Conservation (phyloP, 1,140 invertebrate species). For the Asbolus verrucosus region DNA sequence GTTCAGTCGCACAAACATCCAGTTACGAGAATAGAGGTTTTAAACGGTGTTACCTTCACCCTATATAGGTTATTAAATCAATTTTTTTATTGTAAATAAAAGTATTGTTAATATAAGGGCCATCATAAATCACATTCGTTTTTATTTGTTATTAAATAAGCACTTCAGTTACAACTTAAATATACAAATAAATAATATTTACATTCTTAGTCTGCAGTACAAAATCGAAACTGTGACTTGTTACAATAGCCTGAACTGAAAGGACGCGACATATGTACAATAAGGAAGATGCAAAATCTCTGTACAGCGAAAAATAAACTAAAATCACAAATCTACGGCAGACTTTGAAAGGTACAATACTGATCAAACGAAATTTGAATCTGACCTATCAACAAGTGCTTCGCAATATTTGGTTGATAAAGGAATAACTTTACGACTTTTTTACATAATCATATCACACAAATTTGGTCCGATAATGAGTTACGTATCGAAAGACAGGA, state of each 20-base stretch:
- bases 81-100: no score
- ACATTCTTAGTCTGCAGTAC: conserved; percentile 1
- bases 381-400: conserved; percentile 7
- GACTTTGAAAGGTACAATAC: background rate
- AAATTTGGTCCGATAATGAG: conserved; percentile 42
- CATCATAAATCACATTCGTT: no score
- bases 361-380: conserved; percentile 10
- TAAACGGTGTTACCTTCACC: conserved; percentile 72
- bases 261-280: background rate
- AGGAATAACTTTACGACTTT: conserved; percentile 33
- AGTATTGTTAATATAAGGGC: no score
- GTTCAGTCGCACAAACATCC: conserved; percentile 68
- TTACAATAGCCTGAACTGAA: background rate
- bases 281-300: conserved; percentile 17
- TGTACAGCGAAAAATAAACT: conserved; percentile 31
- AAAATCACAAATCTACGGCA: conserved; percentile 7
- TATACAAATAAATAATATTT: conserved; percentile 20
- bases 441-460: conserved; percentile 46
- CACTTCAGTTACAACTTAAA: conserved; percentile 28
- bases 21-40: conserved; percentile 70
- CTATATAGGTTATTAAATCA: no score
- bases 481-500: conserved; percentile 28
- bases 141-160: conserved; percentile 26
- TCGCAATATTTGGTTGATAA: conserved; percentile 28
- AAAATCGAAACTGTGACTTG: conserved; percentile 11